phyloP scores from a whole-genome alignment of 2,888 invertebrate genomes.

The Pogonocherus hispidulus region DNA sequence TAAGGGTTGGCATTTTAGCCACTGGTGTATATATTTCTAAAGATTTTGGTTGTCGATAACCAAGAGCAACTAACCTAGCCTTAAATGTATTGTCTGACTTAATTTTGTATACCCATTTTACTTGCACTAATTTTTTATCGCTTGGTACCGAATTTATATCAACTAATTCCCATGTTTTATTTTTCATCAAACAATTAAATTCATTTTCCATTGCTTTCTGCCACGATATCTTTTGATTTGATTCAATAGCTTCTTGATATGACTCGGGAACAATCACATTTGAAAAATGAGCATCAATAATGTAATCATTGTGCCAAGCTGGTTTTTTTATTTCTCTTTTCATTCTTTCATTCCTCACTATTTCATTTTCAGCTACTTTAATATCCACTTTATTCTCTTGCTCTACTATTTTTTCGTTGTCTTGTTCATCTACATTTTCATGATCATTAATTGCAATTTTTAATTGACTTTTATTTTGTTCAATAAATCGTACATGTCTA shows the following conservation, averaged over 20 bases:
- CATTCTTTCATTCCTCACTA: neutral
- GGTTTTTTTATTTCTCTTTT: slow-evolving; percentile 4
- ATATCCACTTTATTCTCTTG: no score
- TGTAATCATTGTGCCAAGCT: neutral
- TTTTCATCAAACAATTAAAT: neutral
- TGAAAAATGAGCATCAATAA: neutral
- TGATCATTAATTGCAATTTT: neutral
- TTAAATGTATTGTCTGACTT: neutral
- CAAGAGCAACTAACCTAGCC: neutral
- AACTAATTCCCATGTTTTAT: neutral
- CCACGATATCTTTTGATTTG: neutral
- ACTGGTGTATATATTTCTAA: slow-evolving; percentile 18
- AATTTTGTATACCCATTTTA: slow-evolving; percentile 3
- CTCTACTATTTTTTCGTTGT: no score
- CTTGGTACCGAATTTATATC: neutral
- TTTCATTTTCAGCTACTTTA: no score
- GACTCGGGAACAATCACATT: neutral
- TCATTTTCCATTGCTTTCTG: neutral
- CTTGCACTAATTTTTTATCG: neutral
- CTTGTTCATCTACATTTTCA: no score
- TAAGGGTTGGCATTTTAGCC: slow-evolving; percentile 10
- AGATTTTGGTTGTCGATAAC: neutral
- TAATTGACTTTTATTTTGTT: neutral
- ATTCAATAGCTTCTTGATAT: neutral
- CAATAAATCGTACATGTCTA: slow-evolving; percentile 24